Conservation (phyloP, 2,888 invertebrate species). For the Apamea sordens region DNA sequence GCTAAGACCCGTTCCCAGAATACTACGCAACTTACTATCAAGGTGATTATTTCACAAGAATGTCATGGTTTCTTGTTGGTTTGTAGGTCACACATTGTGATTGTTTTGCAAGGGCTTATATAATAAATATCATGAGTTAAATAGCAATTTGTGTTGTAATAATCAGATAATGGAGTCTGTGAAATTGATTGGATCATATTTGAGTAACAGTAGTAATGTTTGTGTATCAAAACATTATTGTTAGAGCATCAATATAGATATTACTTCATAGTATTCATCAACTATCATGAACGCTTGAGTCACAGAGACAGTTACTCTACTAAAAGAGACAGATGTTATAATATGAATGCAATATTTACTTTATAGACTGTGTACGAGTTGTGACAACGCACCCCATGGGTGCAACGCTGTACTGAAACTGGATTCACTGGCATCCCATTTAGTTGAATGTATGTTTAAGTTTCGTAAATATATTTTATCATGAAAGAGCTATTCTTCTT, state of each 20-base stretch:
- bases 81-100: constrained; percentile 72
- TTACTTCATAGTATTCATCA: not conserved
- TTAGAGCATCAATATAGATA: constrained; percentile 1
- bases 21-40: constrained; percentile 97
- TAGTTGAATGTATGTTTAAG: constrained; percentile 96
- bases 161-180: constrained; percentile 33
- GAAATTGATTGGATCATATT: constrained; percentile 38
- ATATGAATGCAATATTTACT: constrained; percentile 52
- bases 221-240: constrained; percentile 33
- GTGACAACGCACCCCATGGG: constrained; percentile 97
- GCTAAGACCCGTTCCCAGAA: constrained; percentile 97
- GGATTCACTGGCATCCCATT: constrained; percentile 95
- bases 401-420: constrained; percentile 96
- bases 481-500: not conserved
- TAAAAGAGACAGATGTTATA: constrained; percentile 20
- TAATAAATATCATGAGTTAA: constrained; percentile 56
- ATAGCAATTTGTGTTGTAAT: constrained; percentile 44
- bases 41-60: constrained; percentile 88
- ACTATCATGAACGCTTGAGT: constrained; percentile 6
- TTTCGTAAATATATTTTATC: not conserved
- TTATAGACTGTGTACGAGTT: constrained; percentile 95
- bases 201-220: constrained; percentile 25
- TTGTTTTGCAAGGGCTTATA: constrained; percentile 68
- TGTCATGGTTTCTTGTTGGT: constrained; percentile 57
- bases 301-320: constrained; percentile 2